Evolutionary conservation across 2,888 invertebrate species (phyloP), one percentile per base, ranked within the genome.

Genomic region (Rhorus exstirpatorius): DNA sequence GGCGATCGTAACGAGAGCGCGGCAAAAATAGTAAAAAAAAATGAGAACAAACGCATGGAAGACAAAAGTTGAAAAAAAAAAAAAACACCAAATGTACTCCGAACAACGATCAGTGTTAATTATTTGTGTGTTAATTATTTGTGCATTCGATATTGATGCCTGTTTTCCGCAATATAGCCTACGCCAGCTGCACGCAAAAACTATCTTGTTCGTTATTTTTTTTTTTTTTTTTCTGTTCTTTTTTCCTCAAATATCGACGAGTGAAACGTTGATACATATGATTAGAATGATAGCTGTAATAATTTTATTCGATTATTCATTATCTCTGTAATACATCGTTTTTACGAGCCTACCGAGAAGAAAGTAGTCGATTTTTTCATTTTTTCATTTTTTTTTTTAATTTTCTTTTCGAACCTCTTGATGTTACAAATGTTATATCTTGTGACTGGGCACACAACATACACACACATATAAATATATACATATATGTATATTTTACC

Each of bases 131-230:
- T 88, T 87, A 65, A 78, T 76, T 79, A 80, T 87, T 79, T 85
- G 85, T 87, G 87, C 86, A 88, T 88, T 87, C 82, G 77, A 83
- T 88, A 86, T 86, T 74, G 81, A 80, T 90, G 88, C 87, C 88
- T 89, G 88, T 86, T 87, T n/a, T 71, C 84, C 83, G 84, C 84
- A 76, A 86, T 82, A 86, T 85, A 88, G 85, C 3, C 86, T 88
- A 86, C 83, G 86, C 81, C 86, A 87, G 86, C 72, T 88, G 90
- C 90, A 90, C 89, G 89, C 84, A n/a, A 87, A 85, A 83, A 76
- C 19, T 60, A 77, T 87, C 84, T 84, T 67, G 81, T 77, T 83
- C 55, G 7, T 14, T 35, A 14, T 44, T n/a, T 41, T 12, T 31
- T 2, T 31, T 31, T 31, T 53, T 53, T 53, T 3, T 21, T 53